Evolutionary conservation across 2,797 vertebrate genomes (phyloP).

Genomic region (Oreonectes daqikongensis): DNA sequence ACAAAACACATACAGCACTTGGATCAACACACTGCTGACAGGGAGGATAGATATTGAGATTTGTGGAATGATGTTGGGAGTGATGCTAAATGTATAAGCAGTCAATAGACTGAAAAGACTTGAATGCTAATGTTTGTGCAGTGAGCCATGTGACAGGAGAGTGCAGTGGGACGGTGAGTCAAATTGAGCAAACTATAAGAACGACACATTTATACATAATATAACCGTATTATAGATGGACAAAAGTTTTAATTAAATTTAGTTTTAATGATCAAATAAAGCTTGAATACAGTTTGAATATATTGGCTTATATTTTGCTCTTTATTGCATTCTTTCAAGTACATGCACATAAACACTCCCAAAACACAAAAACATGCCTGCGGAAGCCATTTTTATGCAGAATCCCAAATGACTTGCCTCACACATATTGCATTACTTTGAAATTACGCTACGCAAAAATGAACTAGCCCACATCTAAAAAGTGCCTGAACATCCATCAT

Average conservation of each 20-base stretch:
- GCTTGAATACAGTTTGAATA: neutral
- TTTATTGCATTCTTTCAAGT: neutral
- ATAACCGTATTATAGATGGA: too few species aligned
- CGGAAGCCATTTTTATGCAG: neutral
- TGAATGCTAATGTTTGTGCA: slow-evolving; percentile 20
- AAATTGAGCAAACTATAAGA: slow-evolving; percentile 1
- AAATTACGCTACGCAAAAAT: slow-evolving; percentile 24
- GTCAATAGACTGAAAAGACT: neutral
- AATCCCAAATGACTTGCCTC: slow-evolving; percentile 20
- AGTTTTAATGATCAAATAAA: too few species aligned
- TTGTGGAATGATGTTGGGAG: neutral
- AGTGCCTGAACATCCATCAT: slow-evolving; percentile 19
- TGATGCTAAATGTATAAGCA: neutral
- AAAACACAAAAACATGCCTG: neutral
- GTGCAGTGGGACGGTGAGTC: slow-evolving; percentile 45
- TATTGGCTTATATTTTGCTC: neutral
- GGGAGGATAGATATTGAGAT: slow-evolving; percentile 16
- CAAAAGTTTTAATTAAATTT: too few species aligned
- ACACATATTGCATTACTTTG: slow-evolving; percentile 27
- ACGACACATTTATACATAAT: too few species aligned
- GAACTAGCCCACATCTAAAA: slow-evolving; percentile 7
- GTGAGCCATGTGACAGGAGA: slow-evolving; percentile 27
- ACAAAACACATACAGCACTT: slow-evolving; percentile 8
- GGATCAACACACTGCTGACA: slow-evolving; percentile 19
- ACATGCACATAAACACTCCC: neutral